Evolutionary conservation across 1,140 invertebrate species (phyloP).

Genomic region (Oncopodura yosiiana): DNA sequence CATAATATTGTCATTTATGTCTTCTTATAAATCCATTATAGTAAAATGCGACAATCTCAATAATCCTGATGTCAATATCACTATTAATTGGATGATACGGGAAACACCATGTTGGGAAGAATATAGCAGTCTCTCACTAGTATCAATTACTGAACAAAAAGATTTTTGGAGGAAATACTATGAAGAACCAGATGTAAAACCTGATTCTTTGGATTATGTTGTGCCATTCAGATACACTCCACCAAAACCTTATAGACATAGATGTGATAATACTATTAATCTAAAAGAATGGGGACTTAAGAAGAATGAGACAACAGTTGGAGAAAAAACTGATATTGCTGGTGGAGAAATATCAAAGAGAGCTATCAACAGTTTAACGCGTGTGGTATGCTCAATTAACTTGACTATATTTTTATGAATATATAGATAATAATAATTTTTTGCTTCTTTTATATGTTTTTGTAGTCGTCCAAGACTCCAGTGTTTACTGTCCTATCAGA

Average conservation of each 20-base stretch:
- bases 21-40: slow-evolving; percentile 12
- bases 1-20: background rate
- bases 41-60: slow-evolving; percentile 22
- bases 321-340: too few species aligned
- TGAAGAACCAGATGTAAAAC: background rate
- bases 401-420: too few species aligned
- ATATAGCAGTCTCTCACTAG: slow-evolving; percentile 35
- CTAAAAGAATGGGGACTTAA: too few species aligned
- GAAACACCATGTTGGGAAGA: slow-evolving; percentile 41
- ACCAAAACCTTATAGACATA: slow-evolving; percentile 1
- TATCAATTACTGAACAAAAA: slow-evolving; percentile 25
- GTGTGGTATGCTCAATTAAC: too few species aligned
- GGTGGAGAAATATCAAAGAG: too few species aligned
- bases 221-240: background rate
- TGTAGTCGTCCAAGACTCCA: slow-evolving; percentile 1
- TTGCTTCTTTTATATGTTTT: background rate
- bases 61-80: slow-evolving; percentile 25
- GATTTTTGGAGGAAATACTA: slow-evolving; percentile 17
- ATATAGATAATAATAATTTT: too few species aligned
- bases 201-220: slow-evolving; percentile 7
- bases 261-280: slow-evolving; percentile 27
- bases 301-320: too few species aligned
- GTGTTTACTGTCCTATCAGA: slow-evolving; percentile 35
- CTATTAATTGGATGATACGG: slow-evolving; percentile 37
- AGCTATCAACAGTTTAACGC: too few species aligned